These are phyloP conservation scores for Geotrupes spiniger DNA, from an alignment of 2,888 invertebrate genomes.

Conservation along the genomic window DNA sequence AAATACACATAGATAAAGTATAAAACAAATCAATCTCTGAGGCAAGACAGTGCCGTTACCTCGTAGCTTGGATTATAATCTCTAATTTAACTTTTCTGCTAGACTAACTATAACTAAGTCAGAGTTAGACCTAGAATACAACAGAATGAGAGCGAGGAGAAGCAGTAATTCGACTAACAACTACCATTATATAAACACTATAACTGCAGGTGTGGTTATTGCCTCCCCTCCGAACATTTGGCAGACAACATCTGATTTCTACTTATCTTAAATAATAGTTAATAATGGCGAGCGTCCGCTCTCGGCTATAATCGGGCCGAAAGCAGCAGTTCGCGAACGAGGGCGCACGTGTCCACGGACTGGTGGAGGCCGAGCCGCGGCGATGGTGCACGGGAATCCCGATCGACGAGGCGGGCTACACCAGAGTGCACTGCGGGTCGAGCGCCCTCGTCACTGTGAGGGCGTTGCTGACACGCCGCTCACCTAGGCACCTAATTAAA, in stretches of 20 bases:
- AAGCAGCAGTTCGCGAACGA: conserved; percentile 27
- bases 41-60: conserved; percentile 27
- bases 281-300: conserved; percentile 16
- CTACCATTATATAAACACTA: conserved; percentile 37
- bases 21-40: conserved; percentile 41
- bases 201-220: conserved; percentile 37
- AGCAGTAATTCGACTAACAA: conserved; percentile 40
- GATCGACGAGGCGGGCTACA: conserved; percentile 28
- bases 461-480: conserved; percentile 31
- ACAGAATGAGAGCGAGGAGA: conserved; percentile 46
- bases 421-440: conserved; percentile 40
- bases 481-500: conserved; percentile 51
- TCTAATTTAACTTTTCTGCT: conserved; percentile 28
- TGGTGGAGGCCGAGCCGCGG: conserved; percentile 30
- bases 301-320: conserved; percentile 18
- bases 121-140: conserved; percentile 48
- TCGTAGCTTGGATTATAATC: conserved; percentile 25
- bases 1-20: conserved; percentile 45
- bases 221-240: conserved; percentile 47
- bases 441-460: conserved; percentile 40
- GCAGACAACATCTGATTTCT: conserved; percentile 48
- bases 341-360: conserved; percentile 36
- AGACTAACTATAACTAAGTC: conserved; percentile 45
- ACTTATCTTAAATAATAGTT: conserved; percentile 10
- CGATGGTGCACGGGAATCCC: conserved; percentile 36